These are phyloP conservation scores for Sandelia bainsii DNA, from an alignment of 2,797 vertebrate species.

Conservation along the genomic window DNA sequence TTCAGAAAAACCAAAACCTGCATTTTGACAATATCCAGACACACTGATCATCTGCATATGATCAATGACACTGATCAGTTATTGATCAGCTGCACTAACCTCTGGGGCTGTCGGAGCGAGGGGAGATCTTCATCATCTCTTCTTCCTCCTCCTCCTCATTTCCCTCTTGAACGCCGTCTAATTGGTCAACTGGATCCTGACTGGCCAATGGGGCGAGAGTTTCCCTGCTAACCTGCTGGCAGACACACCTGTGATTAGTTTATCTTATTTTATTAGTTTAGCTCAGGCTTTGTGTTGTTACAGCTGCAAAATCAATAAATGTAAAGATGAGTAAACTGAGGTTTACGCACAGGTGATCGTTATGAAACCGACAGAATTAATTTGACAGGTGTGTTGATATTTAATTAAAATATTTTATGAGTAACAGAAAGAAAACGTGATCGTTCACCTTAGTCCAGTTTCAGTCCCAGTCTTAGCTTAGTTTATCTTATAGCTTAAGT, in stretches of 20 bases:
- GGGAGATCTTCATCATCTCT: slow-evolving; percentile 78
- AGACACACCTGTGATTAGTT: background rate
- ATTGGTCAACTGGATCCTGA: slow-evolving; percentile 75
- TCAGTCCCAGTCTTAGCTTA: background rate
- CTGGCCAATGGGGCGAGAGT: slow-evolving; percentile 74
- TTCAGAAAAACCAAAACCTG: too few relatives aligned
- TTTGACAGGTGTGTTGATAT: too few relatives aligned
- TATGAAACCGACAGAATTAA: too few relatives aligned
- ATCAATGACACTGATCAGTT: rapidly evolving
- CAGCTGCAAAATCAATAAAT: too few relatives aligned
- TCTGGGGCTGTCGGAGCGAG: slow-evolving; percentile 83
- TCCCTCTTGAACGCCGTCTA: slow-evolving; percentile 76
- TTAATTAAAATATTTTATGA: too few relatives aligned
- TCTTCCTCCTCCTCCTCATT: slow-evolving; percentile 77
- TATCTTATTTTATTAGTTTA: background rate
- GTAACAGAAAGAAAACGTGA: too few relatives aligned
- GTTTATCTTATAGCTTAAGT: background rate
- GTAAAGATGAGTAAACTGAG: too few relatives aligned
- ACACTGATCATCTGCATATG: too few relatives aligned
- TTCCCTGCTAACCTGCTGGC: slow-evolving; percentile 54
- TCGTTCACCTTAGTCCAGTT: too few relatives aligned
- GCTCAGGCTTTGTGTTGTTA: too few relatives aligned
- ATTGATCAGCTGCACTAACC: slow-evolving; percentile 52
- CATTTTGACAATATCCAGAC: too few relatives aligned
- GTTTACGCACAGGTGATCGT: too few relatives aligned